Evolutionary conservation across 2,797 vertebrate species (phyloP).

Genomic region (Xerus rutilus): DNA sequence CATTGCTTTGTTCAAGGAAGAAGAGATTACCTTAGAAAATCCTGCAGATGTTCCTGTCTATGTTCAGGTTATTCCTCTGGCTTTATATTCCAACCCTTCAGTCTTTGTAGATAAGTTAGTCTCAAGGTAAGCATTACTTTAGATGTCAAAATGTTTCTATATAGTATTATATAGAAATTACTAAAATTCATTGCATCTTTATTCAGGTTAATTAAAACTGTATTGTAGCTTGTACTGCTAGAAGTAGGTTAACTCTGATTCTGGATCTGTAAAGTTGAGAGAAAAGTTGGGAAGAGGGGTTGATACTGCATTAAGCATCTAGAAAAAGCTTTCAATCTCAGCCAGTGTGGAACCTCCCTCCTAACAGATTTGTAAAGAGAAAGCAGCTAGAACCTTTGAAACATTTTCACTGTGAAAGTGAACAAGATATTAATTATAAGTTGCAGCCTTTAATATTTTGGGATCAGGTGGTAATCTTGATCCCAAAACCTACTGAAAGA

Average conservation of each 20-base stretch:
- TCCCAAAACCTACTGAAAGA: conserved; percentile 36
- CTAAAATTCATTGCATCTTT: neutral
- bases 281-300: neutral
- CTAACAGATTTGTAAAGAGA: conserved; percentile 46
- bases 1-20: conserved; percentile 90
- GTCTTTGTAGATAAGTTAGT: conserved; percentile 93
- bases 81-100: conserved; percentile 95
- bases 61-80: conserved; percentile 95
- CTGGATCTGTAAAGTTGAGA: neutral
- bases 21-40: conserved; percentile 96
- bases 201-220: conserved; percentile 1
- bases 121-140: conserved; percentile 90
- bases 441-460: conserved; percentile 42
- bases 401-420: conserved; percentile 15
- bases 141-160: neutral
- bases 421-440: neutral
- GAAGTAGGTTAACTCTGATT: conserved; percentile 2
- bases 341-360: neutral
- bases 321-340: conserved; percentile 54
- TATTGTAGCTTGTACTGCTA: neutral
- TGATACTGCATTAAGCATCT: conserved; percentile 2
- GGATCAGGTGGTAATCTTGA: neutral
- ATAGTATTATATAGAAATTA: neutral
- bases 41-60: conserved; percentile 95
- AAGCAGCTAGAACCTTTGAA: conserved; percentile 2